Conservation (phyloP, 2,113 vertebrate species). For the Campylomormyrus numenius region DNA sequence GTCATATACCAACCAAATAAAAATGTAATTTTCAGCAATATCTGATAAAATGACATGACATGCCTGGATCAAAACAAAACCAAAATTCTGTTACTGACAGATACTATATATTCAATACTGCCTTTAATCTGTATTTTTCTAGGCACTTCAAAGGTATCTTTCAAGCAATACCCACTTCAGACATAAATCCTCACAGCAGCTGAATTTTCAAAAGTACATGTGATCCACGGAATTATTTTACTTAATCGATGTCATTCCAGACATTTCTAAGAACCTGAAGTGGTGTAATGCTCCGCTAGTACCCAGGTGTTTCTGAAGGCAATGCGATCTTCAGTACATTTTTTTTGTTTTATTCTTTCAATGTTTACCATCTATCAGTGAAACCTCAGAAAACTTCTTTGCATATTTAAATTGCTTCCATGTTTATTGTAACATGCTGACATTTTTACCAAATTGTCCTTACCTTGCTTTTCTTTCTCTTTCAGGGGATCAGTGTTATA, state of each 20-base stretch:
- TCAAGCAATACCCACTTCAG: neutral
- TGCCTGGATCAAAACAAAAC: neutral
- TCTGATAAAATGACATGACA: neutral
- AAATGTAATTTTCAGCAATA: neutral
- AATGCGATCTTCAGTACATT: neutral
- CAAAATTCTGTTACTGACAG: neutral
- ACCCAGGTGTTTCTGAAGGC: neutral
- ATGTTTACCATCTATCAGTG: neutral
- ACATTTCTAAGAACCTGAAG: neutral
- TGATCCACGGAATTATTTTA: neutral
- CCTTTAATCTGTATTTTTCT: neutral
- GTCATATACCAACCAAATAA: neutral
- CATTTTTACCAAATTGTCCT: conserved; percentile 19
- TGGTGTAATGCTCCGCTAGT: neutral
- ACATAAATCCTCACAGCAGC: neutral
- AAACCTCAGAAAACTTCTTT: neutral
- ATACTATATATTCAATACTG: neutral
- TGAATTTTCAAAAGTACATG: neutral
- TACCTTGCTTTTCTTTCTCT: conserved; percentile 99
- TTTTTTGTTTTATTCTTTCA: neutral
- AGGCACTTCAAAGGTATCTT: neutral
- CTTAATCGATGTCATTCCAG: neutral
- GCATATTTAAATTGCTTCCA: neutral
- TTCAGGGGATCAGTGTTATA: conserved; percentile 98
- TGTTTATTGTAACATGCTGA: neutral